Base-by-base conservation (phyloP, 2,113 vertebrate genomes). In the Centropristis striata region DNA sequence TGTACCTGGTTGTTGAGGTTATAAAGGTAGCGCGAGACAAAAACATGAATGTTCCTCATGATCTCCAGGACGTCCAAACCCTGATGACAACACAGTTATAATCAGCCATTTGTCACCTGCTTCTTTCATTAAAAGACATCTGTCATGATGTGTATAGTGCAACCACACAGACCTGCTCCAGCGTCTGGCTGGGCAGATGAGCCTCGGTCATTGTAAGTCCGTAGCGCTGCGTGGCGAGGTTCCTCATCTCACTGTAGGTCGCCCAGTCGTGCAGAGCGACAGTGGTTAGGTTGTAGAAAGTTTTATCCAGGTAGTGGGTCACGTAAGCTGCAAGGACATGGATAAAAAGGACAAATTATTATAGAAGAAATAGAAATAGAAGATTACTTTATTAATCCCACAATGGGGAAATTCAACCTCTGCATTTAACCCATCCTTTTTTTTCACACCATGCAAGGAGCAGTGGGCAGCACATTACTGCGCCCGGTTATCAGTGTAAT, bases 11-110 rank as follows among this genome's bases (percentile, higher is more conserved):
- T 99, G 94, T 99, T 99, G 75, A 99, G 96, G 91, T 99, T 99
- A 93, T 99, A 99, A 73, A 99, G 97, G 80, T 99, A 99, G 73
- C 97, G 96, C 0, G 98, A 99, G 46, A 99, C 98, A 95, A 99
- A 99, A 13, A 99, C 97, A 28, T 99, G 98, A 90, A 99, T 99
- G 90, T 99, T 99, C 93, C 98, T 97, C 98, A 99, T 99, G 76
- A 99, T 99, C 94, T 99, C 98, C 92, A 99, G 88, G 81, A 99
- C 98, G 81, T 99, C 98, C 85, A 99, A 93, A 77, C 98, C 98
- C 98, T 99, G 87, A 73, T 90, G 87, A 42, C 88, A 15, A 81
- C 27, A 23, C 42, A 49, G 20, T 21, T 54, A 0, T 8, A 20
- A 23, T n/a, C 28, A 21, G 23, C 4, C 1, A 4, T 37, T 3